Base-by-base conservation (phyloP, 1,140 invertebrate species). In the Antheraea pernyi region DNA sequence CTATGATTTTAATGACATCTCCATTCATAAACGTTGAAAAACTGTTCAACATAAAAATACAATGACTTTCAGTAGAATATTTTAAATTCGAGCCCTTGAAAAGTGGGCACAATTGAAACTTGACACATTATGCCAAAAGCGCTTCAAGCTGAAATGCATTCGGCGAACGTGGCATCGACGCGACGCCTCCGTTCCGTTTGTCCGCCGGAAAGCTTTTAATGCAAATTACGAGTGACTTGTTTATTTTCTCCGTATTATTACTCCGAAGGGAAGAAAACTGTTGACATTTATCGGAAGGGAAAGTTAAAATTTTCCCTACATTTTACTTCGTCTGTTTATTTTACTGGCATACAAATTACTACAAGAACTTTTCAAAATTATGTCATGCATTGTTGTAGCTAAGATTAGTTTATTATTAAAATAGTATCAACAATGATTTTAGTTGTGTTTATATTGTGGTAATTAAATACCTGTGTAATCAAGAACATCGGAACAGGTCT, bases 111-210 rank as follows among this genome's bases (percentile, higher is more conserved):
- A 53, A 53, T 53, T 53, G 46, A 53, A 53, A 53, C 46, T 53
- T 53, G 46, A 53, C 46, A 53, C 46, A 53, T 53, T 53, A 53
- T 53, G 46, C 46, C 46, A 53, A 64, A 42, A 64, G 36, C 37
- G 71, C 67, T 79, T 79, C 70, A 80, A 74, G 71, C 42, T 67
- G 48, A 82, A 82, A 80, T 80, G 80, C 78, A 80, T 76, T 82
- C 74, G 74, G 68, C 69, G 69, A 67, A 37, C 75, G 67, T 46
- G 59, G 68, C 68, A 66, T 65, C 66, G 46, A 13, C n/a, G n/a
- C n/a, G n/a, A n/a, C 46, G 46, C 10, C 46, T 53, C 46, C 46
- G 74, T 70, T 22, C 13, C 70, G 58, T 69, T 60, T 71, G 72
- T 75, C 76, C 73, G 61, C n/a, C 68, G 58, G 53, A 71, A 64